Evolutionary conservation across 2,113 vertebrate species (phyloP), one percentile per base, ranked within the genome.

Genomic region (Phalacrocorax aristotelis): DNA sequence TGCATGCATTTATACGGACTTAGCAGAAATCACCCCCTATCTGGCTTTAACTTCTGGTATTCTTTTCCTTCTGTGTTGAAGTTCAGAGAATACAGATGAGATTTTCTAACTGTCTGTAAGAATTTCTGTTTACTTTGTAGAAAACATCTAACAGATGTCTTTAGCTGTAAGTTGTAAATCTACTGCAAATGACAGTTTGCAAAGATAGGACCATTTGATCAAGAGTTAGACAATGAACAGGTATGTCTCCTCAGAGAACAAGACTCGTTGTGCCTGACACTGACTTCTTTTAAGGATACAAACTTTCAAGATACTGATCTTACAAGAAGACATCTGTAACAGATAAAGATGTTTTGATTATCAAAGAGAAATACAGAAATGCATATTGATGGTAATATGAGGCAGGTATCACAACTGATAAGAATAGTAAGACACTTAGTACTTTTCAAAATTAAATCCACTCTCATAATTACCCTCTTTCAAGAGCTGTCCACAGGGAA

Each of bases 401-500:
- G 10, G 7, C 38, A 71, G 14, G 14, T 88, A 27, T 44, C 32
- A 51, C 8, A 61, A 75, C 25, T 54, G 48, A 27, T 2, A 75
- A 60, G 34, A 58, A 78, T 4, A 68, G 26, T 48, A 46, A 54
- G 13, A 36, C 6, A 36, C 2, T 66, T 74, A 0, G 0, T 80
- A 27, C 8, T 69, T 91, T 83, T 81, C 32, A 68, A 87, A 93
- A 87, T 83, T 60, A 93, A 54, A 34, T 69, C 8, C 7, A 22
- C 11, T 91, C 14, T 74, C 4, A 15, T 46, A 61, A 77, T 36
- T 60, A 7, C 8, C 30, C 1, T 42, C 23, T 89, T 85, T 91
- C 11, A 71, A 44, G 38, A 83, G 5, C 6, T 64, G 20, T 65
- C 58, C 17, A 11, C 15, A 64, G 9, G 25, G n/a, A 89, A 34